Evolutionary conservation across 2,797 vertebrate genomes (phyloP).

Genomic region (Petrocephalus sullivani): DNA sequence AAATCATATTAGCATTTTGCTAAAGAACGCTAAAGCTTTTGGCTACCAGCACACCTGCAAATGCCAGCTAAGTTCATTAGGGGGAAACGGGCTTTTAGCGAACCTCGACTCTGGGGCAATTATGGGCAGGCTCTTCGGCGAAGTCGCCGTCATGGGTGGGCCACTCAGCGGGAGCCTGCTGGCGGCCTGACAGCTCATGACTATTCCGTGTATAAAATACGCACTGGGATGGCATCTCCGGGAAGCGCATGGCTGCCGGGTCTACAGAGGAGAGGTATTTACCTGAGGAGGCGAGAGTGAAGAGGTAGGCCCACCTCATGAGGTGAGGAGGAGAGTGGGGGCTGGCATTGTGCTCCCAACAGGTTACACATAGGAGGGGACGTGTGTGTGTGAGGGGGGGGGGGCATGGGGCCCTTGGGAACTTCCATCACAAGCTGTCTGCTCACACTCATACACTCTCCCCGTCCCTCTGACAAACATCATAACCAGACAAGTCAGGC

Average conservation of each 20-base stretch:
- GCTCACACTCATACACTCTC: not conserved
- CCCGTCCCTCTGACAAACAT: not conserved
- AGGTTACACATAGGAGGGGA: not conserved
- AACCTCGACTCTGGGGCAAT: conserved; percentile 64
- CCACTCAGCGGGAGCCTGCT: conserved; percentile 59
- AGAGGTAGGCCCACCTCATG: too few species aligned
- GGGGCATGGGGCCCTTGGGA: not conserved
- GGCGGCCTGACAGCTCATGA: conserved; percentile 68
- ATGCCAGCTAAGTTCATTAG: conserved; percentile 67
- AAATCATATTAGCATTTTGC: conserved; percentile 71
- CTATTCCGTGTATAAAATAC: conserved; percentile 64
- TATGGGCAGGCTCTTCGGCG: conserved; percentile 68
- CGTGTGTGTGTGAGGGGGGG: too few species aligned
- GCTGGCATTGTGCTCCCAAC: not conserved
- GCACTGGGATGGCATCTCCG: conserved; percentile 62
- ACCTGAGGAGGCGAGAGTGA: not conserved
- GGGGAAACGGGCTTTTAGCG: conserved; percentile 62
- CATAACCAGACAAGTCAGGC: not conserved
- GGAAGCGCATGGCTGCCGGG: conserved; percentile 69
- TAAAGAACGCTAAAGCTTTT: conserved; percentile 65
- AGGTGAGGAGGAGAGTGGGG: not conserved
- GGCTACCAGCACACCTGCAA: conserved; percentile 47
- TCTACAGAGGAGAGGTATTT: conserved; percentile 66
- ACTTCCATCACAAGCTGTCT: not conserved
- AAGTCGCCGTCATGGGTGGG: conserved; percentile 67